Base-by-base conservation (phyloP, 2,888 invertebrate genomes). In the Alcis repandata region DNA sequence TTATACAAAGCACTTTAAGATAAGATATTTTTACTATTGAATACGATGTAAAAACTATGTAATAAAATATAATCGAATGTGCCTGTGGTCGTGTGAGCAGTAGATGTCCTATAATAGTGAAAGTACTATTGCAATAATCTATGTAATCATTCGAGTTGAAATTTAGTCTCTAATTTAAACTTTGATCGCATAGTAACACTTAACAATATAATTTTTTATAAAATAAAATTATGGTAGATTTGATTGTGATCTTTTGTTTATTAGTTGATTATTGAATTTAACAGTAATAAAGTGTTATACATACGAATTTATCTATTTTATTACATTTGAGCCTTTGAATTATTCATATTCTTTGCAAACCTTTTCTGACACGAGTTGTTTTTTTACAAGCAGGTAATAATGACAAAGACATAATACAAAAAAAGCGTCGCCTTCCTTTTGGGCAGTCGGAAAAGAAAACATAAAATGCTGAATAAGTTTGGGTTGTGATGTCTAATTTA, bases 21-120 rank as follows among this genome's bases (percentile, higher is more conserved):
- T 60, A 57, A 57, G 36, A 45, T 7, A 33, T 79, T 83, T 80
- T 76, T 70, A 67, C 54, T 48, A 52, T 32, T 49, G 53, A 40
- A 46, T 36, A 70, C 72, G 69, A 71, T 73, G 70, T 69, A 73
- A 68, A 73, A 74, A 73, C 67, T 70, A 73, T 73, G 52, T 73
- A 71, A 71, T 74, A 75, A 74, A 73, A 70, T 82, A 77, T 81
- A 80, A 77, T 78, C 74, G 73, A 80, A 82, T 81, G 85, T 86
- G 84, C 85, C 85, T 63, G 57, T 56, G 56, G 32, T 36, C 83
- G 79, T 82, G 79, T 79, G 76, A 74, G 80, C 74, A 80, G 79
- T 83, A 80, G 76, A 43, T 64, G 45, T 64, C 40, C 62, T n/a
- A n/a, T n/a, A n/a, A 51, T 54, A 54, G 46, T 59, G 36, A 51